phyloP scores from a whole-genome alignment of 2,797 vertebrate species.

The Dryobates pubescens region DNA sequence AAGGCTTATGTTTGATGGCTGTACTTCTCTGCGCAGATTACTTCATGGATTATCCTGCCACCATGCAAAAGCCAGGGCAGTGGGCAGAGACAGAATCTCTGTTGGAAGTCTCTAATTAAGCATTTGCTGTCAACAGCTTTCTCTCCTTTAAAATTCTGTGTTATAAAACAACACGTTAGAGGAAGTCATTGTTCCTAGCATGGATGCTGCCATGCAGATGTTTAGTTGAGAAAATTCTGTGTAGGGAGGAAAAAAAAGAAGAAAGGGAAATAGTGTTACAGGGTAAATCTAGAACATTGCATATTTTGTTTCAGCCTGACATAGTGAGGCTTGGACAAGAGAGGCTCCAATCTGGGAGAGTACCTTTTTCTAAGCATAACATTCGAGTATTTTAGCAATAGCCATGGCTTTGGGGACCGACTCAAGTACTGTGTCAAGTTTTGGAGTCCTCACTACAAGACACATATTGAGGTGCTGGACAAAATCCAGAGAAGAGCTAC shows the following conservation, averaged over 20 bases:
- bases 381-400: not conserved
- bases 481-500: no score
- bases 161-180: slow-evolving; percentile 18
- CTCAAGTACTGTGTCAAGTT: no score
- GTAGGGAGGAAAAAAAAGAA: not conserved
- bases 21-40: not conserved
- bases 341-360: not conserved
- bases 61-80: not conserved
- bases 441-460: no score
- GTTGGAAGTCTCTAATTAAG: not conserved
- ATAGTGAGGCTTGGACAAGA: not conserved
- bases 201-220: not conserved
- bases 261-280: not conserved
- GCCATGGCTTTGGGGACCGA: not conserved
- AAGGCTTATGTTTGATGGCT: not conserved
- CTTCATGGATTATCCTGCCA: not conserved
- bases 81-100: not conserved
- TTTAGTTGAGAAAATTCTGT: not conserved
- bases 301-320: not conserved
- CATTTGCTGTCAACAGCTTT: slow-evolving; percentile 18
- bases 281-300: not conserved
- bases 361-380: not conserved
- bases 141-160: not conserved
- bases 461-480: no score
- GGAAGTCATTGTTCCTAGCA: not conserved